These are phyloP conservation scores for Lasioglossum figueresi DNA, from an alignment of 2,888 invertebrate species.

Conservation along the genomic window DNA sequence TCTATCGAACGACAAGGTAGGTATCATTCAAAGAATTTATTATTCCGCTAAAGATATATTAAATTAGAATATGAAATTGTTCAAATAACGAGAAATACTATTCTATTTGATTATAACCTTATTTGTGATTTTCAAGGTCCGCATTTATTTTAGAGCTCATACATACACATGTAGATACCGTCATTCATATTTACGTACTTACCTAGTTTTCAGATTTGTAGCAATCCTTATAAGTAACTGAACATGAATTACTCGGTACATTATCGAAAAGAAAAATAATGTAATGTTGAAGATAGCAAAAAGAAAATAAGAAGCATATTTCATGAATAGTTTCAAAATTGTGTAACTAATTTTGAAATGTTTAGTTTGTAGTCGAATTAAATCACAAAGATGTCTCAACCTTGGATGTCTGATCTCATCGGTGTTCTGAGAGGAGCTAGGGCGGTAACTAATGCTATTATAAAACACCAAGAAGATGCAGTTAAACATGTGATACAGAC, in stretches of 20 bases:
- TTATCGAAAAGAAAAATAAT: background rate
- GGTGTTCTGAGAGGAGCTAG: slow-evolving; percentile 89
- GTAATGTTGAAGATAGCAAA: background rate
- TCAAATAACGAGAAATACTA: background rate
- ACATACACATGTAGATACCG: background rate
- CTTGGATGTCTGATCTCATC: slow-evolving; percentile 85
- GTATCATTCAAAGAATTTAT: background rate
- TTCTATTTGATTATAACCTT: slow-evolving; percentile 38
- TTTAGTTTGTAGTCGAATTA: slow-evolving; percentile 5
- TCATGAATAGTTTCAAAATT: background rate
- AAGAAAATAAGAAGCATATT: background rate
- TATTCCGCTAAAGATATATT: background rate
- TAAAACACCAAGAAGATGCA: slow-evolving; percentile 88
- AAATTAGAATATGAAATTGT: background rate
- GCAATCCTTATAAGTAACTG: slow-evolving; percentile 28
- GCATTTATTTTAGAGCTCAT: slow-evolving; percentile 43
- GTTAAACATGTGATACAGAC: slow-evolving; percentile 88
- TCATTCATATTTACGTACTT: background rate
- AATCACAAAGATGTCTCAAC: slow-evolving; percentile 76
- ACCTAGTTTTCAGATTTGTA: slow-evolving; percentile 9
- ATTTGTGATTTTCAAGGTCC: slow-evolving; percentile 39
- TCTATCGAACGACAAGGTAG: background rate
- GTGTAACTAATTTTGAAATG: background rate
- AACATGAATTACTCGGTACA: background rate
- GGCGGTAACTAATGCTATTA: slow-evolving; percentile 88